These are phyloP conservation scores for Lucilia cuprina DNA, from an alignment of 1,140 invertebrate species.

Conservation along the genomic window DNA sequence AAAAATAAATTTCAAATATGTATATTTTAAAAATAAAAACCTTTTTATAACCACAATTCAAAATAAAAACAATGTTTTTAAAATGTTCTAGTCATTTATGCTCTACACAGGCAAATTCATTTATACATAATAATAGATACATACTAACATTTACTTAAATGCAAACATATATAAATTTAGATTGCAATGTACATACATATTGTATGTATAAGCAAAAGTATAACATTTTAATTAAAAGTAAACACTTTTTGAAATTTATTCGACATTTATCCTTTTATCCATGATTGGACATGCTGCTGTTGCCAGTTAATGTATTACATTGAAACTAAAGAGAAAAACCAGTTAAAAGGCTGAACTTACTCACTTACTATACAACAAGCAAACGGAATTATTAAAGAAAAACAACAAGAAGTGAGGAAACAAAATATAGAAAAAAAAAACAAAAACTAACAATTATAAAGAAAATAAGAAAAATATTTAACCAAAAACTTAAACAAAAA, in stretches of 20 bases:
- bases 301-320: neutral
- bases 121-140: too few relatives aligned
- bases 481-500: neutral
- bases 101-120: too few relatives aligned
- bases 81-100: too few relatives aligned
- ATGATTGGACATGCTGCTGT: slow-evolving; percentile 23
- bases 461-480: neutral
- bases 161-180: neutral
- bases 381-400: neutral
- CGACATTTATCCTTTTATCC: slow-evolving; percentile 31
- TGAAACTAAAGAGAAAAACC: neutral
- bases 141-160: too few relatives aligned
- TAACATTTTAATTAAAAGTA: slow-evolving; percentile 35
- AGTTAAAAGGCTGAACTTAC: neutral
- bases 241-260: slow-evolving; percentile 34
- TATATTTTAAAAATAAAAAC: too few relatives aligned
- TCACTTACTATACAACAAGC: neutral
- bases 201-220: neutral
- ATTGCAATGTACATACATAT: neutral
- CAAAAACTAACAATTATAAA: neutral
- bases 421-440: neutral
- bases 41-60: too few relatives aligned
- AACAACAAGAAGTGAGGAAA: neutral
- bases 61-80: too few relatives aligned
- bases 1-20: too few relatives aligned